Evolutionary conservation across 2,113 vertebrate species (phyloP).

Genomic region (Pontoporia blainvillei): DNA sequence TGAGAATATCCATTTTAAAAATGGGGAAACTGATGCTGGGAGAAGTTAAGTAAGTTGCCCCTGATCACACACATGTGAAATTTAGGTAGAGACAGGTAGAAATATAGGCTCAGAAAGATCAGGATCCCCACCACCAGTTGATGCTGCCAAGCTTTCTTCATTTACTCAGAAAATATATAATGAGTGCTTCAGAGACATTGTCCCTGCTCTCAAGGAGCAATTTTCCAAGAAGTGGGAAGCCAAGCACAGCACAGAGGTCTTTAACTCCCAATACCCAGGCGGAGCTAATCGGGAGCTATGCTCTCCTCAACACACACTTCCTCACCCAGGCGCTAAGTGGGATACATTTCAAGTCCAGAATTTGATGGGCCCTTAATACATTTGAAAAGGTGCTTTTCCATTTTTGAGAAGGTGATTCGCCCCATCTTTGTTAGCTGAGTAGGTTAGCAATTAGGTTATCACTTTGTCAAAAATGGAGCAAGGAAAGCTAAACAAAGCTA

Average conservation of each 20-base stretch:
- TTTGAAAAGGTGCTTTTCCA: conserved; percentile 49
- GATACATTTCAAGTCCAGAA: conserved; percentile 43
- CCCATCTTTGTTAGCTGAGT: conserved; percentile 68
- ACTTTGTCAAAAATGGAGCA: conserved; percentile 76
- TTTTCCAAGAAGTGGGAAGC: background rate
- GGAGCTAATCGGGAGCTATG: background rate
- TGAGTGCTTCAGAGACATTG: background rate
- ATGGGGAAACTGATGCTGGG: background rate
- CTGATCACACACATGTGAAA: background rate
- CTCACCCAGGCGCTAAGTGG: background rate
- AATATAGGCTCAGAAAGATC: background rate
- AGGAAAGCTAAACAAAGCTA: conserved; percentile 77
- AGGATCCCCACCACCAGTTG: background rate
- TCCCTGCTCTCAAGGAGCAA: background rate
- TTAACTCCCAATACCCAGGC: background rate
- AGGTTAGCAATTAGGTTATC: conserved; percentile 79
- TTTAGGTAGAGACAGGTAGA: background rate
- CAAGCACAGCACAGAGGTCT: background rate
- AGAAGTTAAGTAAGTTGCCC: background rate
- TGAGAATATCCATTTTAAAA: background rate
- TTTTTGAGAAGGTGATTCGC: conserved; percentile 61
- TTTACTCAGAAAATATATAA: background rate
- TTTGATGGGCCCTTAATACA: conserved; percentile 25
- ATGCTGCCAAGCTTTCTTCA: background rate
- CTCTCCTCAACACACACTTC: background rate